Conservation (phyloP, 2,113 vertebrate species). For the Chrysochloris asiatica region DNA sequence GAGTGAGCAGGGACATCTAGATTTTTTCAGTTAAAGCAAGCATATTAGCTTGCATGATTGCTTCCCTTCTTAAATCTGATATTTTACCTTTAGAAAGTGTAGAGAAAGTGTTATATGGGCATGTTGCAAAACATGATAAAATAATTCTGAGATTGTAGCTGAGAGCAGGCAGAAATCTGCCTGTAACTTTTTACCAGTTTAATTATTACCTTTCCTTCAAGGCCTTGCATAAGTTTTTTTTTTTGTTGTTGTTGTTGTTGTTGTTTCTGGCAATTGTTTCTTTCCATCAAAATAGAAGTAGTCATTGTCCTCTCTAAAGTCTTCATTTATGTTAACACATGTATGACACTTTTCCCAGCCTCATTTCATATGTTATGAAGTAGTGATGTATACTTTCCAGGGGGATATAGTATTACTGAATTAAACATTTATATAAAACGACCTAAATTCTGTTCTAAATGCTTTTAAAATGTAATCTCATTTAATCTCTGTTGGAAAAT, state of each 20-base stretch:
- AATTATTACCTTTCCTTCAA: slow-evolving; percentile 19
- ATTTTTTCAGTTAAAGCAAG: slow-evolving; percentile 21
- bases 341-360: background rate
- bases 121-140: slow-evolving; percentile 32
- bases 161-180: background rate
- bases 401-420: background rate
- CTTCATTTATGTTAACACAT: background rate
- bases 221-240: background rate
- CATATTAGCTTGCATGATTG: slow-evolving; percentile 30
- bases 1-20: background rate
- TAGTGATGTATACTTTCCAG: background rate
- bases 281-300: background rate
- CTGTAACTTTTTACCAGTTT: background rate
- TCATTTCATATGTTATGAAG: background rate
- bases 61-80: slow-evolving; percentile 5
- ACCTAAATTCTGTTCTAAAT: background rate
- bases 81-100: slow-evolving; percentile 20
- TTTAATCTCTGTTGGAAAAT: background rate
- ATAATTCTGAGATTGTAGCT: background rate
- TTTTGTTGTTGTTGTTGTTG: too few relatives aligned
- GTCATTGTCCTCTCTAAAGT: background rate
- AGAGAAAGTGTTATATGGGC: background rate
- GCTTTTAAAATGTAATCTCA: background rate
- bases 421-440: background rate
- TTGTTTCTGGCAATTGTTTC: background rate